Evolutionary conservation across 2,113 vertebrate genomes (phyloP).

Genomic region (Takifugu flavidus): DNA sequence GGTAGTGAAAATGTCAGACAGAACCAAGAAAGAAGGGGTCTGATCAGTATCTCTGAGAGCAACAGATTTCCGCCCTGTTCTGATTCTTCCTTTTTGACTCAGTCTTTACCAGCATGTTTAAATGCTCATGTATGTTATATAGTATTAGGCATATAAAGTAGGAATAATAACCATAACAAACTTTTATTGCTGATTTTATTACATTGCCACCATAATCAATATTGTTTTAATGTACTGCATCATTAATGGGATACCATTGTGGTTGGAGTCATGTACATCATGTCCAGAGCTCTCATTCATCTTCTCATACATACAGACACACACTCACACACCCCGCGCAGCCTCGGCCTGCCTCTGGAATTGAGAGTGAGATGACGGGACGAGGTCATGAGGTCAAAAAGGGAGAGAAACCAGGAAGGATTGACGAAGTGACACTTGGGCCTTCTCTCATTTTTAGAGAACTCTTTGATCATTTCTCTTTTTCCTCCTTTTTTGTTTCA

Average conservation of each 20-base stretch:
- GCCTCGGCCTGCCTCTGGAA: conserved; percentile 27
- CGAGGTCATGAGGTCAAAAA: conserved; percentile 23
- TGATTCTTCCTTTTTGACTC: no score
- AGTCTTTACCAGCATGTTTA: no score
- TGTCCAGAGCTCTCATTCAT: not conserved
- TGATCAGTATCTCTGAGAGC: not conserved
- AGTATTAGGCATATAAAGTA: no score
- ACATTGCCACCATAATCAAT: not conserved
- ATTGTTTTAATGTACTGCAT: not conserved
- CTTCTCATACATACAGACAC: not conserved
- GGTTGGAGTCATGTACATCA: not conserved
- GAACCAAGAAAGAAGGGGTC: not conserved
- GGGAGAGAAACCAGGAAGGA: conserved; percentile 10
- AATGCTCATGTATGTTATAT: no score
- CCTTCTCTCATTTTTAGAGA: not conserved
- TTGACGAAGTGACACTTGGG: not conserved
- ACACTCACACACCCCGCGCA: conserved; percentile 4
- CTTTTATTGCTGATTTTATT: no score
- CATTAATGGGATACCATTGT: not conserved
- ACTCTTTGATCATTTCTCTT: not conserved
- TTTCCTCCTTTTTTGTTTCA: not conserved
- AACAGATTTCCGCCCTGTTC: not conserved
- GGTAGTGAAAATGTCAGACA: conserved; percentile 14
- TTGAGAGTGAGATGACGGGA: conserved; percentile 12
- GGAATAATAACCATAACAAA: no score